Evolutionary conservation across 2,888 invertebrate species (phyloP), one percentile per base, ranked within the genome.

Genomic region (Gonocerus acuteangulatus): DNA sequence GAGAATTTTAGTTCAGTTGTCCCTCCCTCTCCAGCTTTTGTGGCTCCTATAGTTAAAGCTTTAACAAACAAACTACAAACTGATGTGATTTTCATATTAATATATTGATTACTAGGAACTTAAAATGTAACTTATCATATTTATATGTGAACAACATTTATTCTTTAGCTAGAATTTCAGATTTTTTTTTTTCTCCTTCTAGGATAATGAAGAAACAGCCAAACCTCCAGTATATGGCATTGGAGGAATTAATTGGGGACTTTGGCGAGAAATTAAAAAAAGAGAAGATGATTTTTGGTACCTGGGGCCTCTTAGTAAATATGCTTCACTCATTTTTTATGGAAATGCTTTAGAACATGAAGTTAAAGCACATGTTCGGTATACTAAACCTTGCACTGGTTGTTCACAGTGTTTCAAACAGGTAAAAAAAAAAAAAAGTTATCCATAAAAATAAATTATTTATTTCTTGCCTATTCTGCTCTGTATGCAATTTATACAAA

Each of bases 251-350:
- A 86, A 90, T 72, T 91, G 92, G 86, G 95, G 95, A 2, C 36
- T 61, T 2, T 52, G 65, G 47, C 54, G 61, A n/a, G 57, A 63
- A 15, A 27, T 65, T 61, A 81, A 82, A 0, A 80, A 79, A 66
- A 83, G 82, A 70, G 85, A 88, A 67, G 89, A 87, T 74, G 94
- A 94, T 16, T 51, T 65, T 73, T 95, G 95, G 93, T 87, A 91
- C 69, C 86, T 87, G 75, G 92, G 92, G 2, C 78, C 82, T 0
- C 74, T 92, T 0, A 82, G 86, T 71, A 83, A 87, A 63, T 86
- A 88, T 71, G 85, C 82, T 18, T 81, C 92, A 1, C 89, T 85
- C 69, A 71, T 94, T 51, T 84, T 90, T 67, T 85, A 84, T 51
- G 54, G 61, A n/a, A 61, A 56, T 22, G 59, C 54, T 19, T 48